These are phyloP conservation scores for Epinotia bilunana DNA, from an alignment of 2,888 invertebrate species.

Conservation along the genomic window DNA sequence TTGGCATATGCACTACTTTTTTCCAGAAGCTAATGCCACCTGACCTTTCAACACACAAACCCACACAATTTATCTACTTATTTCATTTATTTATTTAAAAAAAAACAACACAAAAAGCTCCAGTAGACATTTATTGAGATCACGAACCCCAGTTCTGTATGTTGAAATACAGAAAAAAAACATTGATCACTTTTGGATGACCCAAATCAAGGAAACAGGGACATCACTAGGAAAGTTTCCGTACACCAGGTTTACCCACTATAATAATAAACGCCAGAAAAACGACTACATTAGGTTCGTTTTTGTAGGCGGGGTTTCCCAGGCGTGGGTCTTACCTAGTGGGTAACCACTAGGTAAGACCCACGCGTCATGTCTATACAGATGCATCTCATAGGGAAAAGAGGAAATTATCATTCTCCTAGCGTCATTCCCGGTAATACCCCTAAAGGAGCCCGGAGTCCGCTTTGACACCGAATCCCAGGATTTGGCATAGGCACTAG, in stretches of 20 bases:
- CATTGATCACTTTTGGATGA: not conserved
- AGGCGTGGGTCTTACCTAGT: not conserved
- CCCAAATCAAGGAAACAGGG: not conserved
- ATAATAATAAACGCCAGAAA: not conserved
- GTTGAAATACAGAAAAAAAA: not conserved
- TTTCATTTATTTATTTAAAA: no score
- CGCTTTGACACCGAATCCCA: no score
- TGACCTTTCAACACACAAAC: not conserved
- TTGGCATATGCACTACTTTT: no score
- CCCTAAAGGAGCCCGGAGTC: no score
- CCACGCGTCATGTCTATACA: not conserved
- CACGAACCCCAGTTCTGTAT: not conserved
- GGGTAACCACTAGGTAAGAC: not conserved
- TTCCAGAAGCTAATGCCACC: not conserved
- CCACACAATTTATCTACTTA: no score
- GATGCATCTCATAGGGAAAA: not conserved
- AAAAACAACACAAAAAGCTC: no score
- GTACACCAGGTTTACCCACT: not conserved
- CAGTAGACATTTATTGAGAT: no score
- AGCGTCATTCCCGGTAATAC: no score
- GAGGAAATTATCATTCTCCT: no score
- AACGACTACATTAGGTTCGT: conserved; percentile 94
- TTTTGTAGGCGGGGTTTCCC: not conserved
- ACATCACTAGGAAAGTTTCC: not conserved
- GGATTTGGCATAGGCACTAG: no score